Percentiles rank a stretch among this genome's conserved stretches.
phyloP scores from a whole-genome alignment of 2,797 vertebrate genomes.

The Acridotheres tristis region DNA sequence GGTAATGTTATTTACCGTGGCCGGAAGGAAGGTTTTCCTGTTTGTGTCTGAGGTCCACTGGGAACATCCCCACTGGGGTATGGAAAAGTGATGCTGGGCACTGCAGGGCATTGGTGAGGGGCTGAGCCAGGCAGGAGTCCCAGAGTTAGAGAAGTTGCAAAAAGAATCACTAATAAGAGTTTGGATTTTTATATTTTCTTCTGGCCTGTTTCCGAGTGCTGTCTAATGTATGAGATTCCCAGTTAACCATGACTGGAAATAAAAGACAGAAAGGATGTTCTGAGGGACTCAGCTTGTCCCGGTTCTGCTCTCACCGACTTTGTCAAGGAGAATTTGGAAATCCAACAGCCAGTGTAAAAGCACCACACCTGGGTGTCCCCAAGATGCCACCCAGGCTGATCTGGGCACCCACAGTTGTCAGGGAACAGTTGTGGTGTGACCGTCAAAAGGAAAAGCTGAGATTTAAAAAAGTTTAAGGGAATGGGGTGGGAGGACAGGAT shows the following conservation, averaged over 20 bases:
- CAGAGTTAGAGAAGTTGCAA: neutral
- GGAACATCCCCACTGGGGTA: neutral
- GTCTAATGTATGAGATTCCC: neutral
- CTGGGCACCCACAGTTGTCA: fast-evolving
- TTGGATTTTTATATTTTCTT: neutral
- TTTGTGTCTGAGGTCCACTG: neutral
- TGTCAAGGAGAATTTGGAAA: neutral
- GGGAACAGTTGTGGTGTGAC: neutral
- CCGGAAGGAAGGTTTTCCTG: conserved; percentile 47
- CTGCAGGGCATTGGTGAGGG: neutral
- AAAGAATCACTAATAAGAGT: neutral
- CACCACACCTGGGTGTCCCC: neutral
- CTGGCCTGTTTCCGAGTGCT: neutral
- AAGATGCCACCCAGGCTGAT: neutral
- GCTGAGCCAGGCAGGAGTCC: neutral
- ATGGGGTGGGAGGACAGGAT: neutral
- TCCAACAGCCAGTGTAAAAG: neutral
- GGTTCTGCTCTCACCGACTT: neutral
- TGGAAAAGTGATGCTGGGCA: neutral
- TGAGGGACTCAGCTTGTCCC: neutral
- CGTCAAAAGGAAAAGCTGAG: neutral
- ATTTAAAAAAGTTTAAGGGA: neutral
- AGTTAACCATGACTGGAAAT: neutral
- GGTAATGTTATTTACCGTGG: neutral
- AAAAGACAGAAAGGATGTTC: neutral